Conservation (phyloP, 2,797 vertebrate species). For the Enteromius thamalakanensis region DNA sequence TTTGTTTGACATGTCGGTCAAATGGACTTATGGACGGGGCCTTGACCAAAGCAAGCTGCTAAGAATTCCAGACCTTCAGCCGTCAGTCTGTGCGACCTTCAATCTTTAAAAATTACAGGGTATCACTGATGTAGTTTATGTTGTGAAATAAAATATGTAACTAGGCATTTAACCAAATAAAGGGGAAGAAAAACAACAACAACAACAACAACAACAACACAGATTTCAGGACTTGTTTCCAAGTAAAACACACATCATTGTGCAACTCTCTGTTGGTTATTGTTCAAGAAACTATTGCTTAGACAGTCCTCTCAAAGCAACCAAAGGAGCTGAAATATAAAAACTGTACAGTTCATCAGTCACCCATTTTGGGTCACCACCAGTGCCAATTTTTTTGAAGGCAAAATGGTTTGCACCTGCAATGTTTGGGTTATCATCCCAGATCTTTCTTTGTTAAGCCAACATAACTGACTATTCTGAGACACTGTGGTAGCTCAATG, state of each 20-base stretch:
- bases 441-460: conserved; percentile 9
- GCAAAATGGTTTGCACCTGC: not conserved
- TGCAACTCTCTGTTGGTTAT: not conserved
- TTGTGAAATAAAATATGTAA: too few species aligned
- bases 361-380: not conserved
- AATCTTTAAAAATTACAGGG: too few species aligned
- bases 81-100: too few species aligned
- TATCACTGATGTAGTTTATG: too few species aligned
- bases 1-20: too few species aligned
- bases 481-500: not conserved
- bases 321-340: not conserved
- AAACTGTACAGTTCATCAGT: not conserved
- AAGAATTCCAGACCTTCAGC: too few species aligned
- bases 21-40: too few species aligned
- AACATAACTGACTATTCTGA: not conserved
- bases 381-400: not conserved
- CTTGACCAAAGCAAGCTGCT: too few species aligned
- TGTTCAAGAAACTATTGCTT: not conserved
- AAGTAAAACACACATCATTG: not conserved
- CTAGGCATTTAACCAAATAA: too few species aligned
- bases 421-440: not conserved
- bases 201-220: too few species aligned
- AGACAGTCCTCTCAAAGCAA: not conserved
- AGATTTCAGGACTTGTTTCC: too few species aligned
- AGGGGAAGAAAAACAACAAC: too few species aligned